phyloP scores from a whole-genome alignment of 1,140 invertebrate genomes.

The Onthophagus taurus region DNA sequence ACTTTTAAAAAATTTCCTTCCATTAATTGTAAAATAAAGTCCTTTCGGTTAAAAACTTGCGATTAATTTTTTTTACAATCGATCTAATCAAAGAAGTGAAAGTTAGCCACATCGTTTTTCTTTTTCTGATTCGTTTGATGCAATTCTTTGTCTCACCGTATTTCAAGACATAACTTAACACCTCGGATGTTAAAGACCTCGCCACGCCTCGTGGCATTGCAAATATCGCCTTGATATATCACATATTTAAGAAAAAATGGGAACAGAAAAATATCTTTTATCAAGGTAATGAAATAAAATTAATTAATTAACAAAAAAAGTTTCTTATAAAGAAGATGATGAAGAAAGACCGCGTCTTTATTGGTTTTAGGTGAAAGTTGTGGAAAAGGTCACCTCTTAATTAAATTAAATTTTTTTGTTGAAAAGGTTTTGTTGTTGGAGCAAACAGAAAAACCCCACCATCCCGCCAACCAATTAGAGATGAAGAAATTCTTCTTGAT shows the following conservation, averaged over 20 bases:
- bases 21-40: not conserved
- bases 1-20: not conserved
- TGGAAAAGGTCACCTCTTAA: not conserved
- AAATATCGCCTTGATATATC: too few species aligned
- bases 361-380: not conserved
- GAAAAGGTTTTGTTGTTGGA: slow-evolving; percentile 3
- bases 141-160: not conserved
- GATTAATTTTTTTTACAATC: not conserved
- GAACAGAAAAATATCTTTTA: too few species aligned
- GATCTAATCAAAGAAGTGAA: not conserved
- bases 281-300: too few species aligned
- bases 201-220: too few species aligned
- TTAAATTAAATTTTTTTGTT: slow-evolving; percentile 1
- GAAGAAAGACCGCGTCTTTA: not conserved
- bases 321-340: not conserved
- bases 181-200: too few species aligned
- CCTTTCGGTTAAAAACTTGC: not conserved
- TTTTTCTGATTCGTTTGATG: not conserved
- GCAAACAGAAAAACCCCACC: slow-evolving; percentile 9
- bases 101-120: not conserved
- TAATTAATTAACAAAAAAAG: not conserved
- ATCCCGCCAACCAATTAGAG: slow-evolving; percentile 9
- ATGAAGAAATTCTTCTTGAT: slow-evolving; percentile 36
- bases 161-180: slow-evolving; percentile 3
- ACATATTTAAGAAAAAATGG: too few species aligned